A percentile compares a stretch with the other conserved stretches of the same genome.
phyloP scores from a whole-genome alignment of 2,888 invertebrate species.

The Agriopis aurantiaria region DNA sequence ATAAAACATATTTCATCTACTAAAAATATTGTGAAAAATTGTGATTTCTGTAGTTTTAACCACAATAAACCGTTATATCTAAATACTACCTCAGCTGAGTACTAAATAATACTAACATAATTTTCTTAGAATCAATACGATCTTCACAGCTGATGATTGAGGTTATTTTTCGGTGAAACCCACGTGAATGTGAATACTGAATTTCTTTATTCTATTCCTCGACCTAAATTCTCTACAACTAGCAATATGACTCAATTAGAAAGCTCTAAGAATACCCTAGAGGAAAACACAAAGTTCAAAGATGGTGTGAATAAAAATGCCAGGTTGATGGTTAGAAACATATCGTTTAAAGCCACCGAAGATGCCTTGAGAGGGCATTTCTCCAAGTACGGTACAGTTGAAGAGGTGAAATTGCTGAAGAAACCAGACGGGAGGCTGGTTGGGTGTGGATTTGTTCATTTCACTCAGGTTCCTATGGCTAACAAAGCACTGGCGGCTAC shows the following conservation, averaged over 20 bases:
- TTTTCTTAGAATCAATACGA: background rate
- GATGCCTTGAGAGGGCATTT: slow-evolving; percentile 90
- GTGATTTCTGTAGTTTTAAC: background rate
- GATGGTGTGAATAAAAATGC: slow-evolving; percentile 79
- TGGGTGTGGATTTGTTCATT: slow-evolving; percentile 97
- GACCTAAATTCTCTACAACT: background rate
- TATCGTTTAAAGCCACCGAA: slow-evolving; percentile 90
- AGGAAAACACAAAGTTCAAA: slow-evolving; percentile 62
- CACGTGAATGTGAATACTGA: slow-evolving; percentile 50
- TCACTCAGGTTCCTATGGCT: slow-evolving; percentile 90
- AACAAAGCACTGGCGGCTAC: slow-evolving; percentile 91
- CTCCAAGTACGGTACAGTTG: slow-evolving; percentile 90
- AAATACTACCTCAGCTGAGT: background rate
- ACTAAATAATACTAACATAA: background rate
- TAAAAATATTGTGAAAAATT: background rate
- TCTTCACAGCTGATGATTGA: slow-evolving; percentile 21
- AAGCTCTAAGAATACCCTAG: slow-evolving; percentile 32
- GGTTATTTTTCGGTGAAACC: slow-evolving; percentile 58
- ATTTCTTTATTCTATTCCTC: background rate
- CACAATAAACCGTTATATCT: background rate
- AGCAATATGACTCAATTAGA: slow-evolving; percentile 57
- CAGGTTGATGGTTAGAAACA: slow-evolving; percentile 89
- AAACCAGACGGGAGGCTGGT: slow-evolving; percentile 91
- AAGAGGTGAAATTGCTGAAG: slow-evolving; percentile 91
- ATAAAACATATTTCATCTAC: background rate